Conservation (phyloP, 2,113 vertebrate genomes). For the Sinocyclocheilus anophthalmus region DNA sequence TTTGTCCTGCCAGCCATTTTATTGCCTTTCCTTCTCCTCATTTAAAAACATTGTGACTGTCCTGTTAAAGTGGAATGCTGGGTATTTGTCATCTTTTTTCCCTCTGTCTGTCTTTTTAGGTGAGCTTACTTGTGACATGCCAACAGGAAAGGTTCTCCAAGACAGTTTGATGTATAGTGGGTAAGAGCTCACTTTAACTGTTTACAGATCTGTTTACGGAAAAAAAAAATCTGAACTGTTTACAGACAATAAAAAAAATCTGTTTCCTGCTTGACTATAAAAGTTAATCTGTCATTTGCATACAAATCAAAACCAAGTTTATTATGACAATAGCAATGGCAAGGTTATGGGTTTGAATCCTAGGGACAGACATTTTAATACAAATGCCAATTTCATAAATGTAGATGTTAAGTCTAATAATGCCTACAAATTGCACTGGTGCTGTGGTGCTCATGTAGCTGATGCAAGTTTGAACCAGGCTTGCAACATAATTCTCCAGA, state of each 20-base stretch:
- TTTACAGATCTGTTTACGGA: not conserved
- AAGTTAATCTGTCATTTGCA: not conserved
- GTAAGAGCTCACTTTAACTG: constrained; percentile 73
- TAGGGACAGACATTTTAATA: not conserved
- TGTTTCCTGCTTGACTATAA: not conserved
- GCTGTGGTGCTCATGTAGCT: not conserved
- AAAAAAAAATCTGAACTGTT: not conserved
- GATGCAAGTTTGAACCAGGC: not conserved
- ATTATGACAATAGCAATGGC: not conserved
- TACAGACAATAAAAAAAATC: not conserved
- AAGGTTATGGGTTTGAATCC: not conserved
- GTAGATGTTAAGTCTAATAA: not conserved
- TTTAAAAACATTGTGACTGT: not conserved
- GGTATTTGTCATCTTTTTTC: not conserved
- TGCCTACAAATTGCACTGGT: not conserved
- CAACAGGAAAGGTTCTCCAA: constrained; percentile 80
- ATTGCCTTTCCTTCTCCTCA: not conserved
- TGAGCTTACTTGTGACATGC: constrained; percentile 83
- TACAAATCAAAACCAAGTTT: not conserved
- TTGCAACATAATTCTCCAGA: not conserved
- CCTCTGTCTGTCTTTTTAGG: constrained; percentile 61
- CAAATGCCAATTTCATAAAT: not conserved
- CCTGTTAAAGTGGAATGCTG: not conserved
- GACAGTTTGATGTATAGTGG: constrained; percentile 94
- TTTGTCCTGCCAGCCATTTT: not conserved